These are phyloP conservation scores for Melanotaenia duboulayi DNA, from an alignment of 2,113 vertebrate species.

Conservation along the genomic window DNA sequence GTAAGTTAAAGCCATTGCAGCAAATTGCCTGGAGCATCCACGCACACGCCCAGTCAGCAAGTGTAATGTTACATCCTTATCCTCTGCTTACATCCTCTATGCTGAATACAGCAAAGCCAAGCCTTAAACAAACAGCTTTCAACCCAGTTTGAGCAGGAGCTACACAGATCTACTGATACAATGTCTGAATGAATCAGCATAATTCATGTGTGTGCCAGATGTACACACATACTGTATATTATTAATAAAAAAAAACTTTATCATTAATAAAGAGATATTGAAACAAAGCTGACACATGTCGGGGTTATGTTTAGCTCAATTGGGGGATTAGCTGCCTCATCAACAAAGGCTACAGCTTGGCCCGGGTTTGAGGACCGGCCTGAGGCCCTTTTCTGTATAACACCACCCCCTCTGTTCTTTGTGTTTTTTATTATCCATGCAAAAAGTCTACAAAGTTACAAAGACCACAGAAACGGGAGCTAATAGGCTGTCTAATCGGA, in stretches of 20 bases:
- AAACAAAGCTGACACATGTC: no score
- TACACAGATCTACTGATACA: neutral
- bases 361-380: no score
- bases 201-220: neutral
- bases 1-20: neutral
- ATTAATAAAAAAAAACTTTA: neutral
- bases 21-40: slow-evolving; percentile 1
- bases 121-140: slow-evolving; percentile 26
- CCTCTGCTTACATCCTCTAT: slow-evolving; percentile 11
- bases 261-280: neutral
- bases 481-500: neutral
- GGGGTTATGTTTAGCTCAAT: no score
- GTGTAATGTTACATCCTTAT: slow-evolving; percentile 18
- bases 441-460: neutral
- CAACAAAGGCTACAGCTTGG: no score
- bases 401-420: no score
- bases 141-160: slow-evolving; percentile 2
- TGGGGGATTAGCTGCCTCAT: no score
- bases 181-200: neutral
- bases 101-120: slow-evolving; percentile 4
- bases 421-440: neutral
- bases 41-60: neutral
- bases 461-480: neutral
- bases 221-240: neutral
- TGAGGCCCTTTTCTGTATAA: no score